Base-by-base conservation (phyloP, 2,888 invertebrate species). In the Phanerotoma sp. region DNA sequence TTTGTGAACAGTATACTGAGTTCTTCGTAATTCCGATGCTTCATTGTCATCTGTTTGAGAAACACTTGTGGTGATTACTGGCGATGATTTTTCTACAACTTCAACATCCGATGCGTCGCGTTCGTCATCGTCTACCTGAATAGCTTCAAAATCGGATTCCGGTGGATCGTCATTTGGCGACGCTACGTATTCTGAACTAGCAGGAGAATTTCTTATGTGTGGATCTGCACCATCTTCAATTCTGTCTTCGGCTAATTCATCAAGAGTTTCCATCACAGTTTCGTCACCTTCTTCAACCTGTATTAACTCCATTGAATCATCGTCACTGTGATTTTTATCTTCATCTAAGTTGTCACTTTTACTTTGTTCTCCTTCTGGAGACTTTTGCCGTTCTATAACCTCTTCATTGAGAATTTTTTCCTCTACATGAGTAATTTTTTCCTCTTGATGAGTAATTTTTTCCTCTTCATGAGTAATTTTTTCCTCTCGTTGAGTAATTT, bases 1-100 rank as follows among this genome's bases (percentile, higher is more conserved):
- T 58, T 71, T 77, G 62, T 77, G 77, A 40, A 65, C 66, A 11
- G 69, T 67, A 51, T 76, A 77, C 37, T 71, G 66, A 21, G 58
- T 69, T 21, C 67, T 68, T 15, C 61, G 50, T 4, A 58, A 49
- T 57, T 69, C 66, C 51, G 10, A 6, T 4, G 30, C 42, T 5
- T 51, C 40, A 18, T 41, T 42, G 7, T 62, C 57, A 5, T 60
- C 41, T 5, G 52, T 4, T 5, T 56, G 41, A 3, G 42, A 32
- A n/a, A 4, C 7, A 20, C 9, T 41, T 1, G 22, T 49, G 16
- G 10, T 20, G 20, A 25, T 16, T 25, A 13, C 41, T 21, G 10
- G 21, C 16, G 11, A 32, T 22, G 9, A 10, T 13, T 18, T 55
- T 30, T 50, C 52, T 7, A 52, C 10, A 5, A 52, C 22, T 32